Evolutionary conservation across 1,140 invertebrate species (phyloP).

Genomic region (Cyphomyrmex costatus): DNA sequence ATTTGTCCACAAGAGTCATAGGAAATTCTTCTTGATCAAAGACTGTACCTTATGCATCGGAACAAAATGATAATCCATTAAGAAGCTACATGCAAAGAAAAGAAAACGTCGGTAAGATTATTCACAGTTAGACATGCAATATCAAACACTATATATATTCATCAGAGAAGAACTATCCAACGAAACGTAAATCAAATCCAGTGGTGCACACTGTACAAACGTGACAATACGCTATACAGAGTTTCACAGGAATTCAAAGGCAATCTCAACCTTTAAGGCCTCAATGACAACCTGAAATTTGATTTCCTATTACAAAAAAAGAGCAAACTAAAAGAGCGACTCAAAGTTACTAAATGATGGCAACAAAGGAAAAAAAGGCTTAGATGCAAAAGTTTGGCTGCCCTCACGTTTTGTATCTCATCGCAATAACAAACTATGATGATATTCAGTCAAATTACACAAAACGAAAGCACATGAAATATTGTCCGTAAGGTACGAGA

Average conservation of each 20-base stretch:
- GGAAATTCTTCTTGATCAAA: slow-evolving; percentile 22
- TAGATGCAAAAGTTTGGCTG: not conserved
- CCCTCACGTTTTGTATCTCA: not conserved
- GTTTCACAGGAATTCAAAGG: slow-evolving; percentile 13
- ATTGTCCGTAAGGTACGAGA: not conserved
- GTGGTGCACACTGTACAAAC: slow-evolving; percentile 29
- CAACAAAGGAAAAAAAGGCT: not conserved
- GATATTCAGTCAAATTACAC: not conserved
- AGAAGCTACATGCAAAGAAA: slow-evolving; percentile 66
- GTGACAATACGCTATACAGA: slow-evolving; percentile 45
- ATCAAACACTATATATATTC: slow-evolving; percentile 56
- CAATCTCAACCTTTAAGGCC: not conserved
- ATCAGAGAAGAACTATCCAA: slow-evolving; percentile 38
- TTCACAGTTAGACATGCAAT: slow-evolving; percentile 69
- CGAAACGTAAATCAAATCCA: slow-evolving; percentile 56
- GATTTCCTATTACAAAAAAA: not conserved
- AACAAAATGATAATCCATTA: slow-evolving; percentile 54
- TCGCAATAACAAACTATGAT: not conserved
- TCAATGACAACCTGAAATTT: not conserved
- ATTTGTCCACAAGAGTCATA: slow-evolving; percentile 1
- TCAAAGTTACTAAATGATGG: not conserved
- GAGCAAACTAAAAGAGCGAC: not conserved
- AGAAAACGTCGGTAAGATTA: slow-evolving; percentile 43
- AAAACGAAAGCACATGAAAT: slow-evolving; percentile 16
- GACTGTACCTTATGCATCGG: slow-evolving; percentile 67